phyloP scores from a whole-genome alignment of 2,113 vertebrate genomes.

The Heterotis niloticus region DNA sequence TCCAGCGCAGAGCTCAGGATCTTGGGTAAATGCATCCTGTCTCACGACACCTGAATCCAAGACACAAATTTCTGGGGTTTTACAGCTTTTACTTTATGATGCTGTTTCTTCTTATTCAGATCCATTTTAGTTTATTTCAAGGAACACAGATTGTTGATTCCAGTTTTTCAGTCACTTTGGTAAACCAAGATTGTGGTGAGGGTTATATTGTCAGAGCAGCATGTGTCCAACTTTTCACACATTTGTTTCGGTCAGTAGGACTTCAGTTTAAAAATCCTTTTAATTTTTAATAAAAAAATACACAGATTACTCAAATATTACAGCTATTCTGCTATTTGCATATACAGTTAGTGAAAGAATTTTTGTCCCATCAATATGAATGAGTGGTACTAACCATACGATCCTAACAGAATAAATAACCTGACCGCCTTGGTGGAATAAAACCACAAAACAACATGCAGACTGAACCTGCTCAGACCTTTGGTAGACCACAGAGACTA shows the following conservation, averaged over 20 bases:
- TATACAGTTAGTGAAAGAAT: no score
- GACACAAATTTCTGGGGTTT: no score
- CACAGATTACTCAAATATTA: not conserved
- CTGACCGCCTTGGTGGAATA: no score
- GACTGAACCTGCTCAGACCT: no score
- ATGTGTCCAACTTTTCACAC: not conserved
- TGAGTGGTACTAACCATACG: no score
- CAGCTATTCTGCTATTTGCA: no score
- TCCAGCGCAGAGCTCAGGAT: constrained; percentile 83
- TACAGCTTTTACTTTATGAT: not conserved
- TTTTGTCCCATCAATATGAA: not conserved
- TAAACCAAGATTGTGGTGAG: not conserved
- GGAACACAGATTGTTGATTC: not conserved
- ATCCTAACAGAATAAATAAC: no score
- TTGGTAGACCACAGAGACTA: no score
- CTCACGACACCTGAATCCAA: not conserved
- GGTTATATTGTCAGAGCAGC: not conserved
- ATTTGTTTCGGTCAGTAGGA: not conserved
- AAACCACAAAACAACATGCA: no score
- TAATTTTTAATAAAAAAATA: not conserved
- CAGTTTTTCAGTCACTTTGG: not conserved
- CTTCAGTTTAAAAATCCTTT: not conserved
- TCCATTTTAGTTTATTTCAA: not conserved
- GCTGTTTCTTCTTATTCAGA: no score
- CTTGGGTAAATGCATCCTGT: constrained; percentile 67